These are phyloP conservation scores for Coracias cyanogaster DNA, from an alignment of 2,797 vertebrate genomes.

Conservation along the genomic window DNA sequence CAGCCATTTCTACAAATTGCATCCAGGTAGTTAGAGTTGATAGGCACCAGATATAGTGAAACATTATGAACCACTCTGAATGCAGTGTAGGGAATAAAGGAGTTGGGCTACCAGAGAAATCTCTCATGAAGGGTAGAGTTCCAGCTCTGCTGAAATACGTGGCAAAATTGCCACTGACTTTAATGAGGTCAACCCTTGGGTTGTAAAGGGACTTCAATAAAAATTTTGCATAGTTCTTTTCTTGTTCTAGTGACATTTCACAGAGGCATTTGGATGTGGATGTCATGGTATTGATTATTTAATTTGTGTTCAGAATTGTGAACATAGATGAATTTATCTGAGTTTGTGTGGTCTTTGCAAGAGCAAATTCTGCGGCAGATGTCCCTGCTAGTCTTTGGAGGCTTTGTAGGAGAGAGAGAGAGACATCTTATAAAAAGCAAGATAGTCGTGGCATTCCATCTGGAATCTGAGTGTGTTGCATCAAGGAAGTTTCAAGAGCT, in stretches of 20 bases:
- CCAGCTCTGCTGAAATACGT: neutral
- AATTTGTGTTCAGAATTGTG: conserved; percentile 16
- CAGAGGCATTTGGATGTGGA: neutral
- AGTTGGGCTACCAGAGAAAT: neutral
- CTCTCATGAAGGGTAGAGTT: neutral
- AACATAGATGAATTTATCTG: neutral
- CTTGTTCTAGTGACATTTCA: neutral
- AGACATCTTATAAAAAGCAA: conserved; percentile 39
- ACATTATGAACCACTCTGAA: neutral
- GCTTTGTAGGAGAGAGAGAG: conserved; percentile 23
- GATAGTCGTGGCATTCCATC: conserved; percentile 56
- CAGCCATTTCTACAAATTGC: neutral
- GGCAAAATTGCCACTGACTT: neutral
- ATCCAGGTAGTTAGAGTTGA: neutral
- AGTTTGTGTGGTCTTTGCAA: conserved; percentile 4
- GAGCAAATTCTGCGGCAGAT: conserved; percentile 32
- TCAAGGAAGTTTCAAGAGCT: conserved; percentile 43
- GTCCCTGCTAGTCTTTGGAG: conserved; percentile 7
- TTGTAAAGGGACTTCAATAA: conserved; percentile 31
- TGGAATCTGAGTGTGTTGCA: conserved; percentile 28
- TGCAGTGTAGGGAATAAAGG: neutral
- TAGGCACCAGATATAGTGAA: neutral
- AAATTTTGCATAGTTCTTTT: neutral
- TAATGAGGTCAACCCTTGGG: neutral
- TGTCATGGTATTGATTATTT: neutral